phyloP scores from a whole-genome alignment of 2,113 vertebrate genomes.

The Anolis carolinensis region DNA sequence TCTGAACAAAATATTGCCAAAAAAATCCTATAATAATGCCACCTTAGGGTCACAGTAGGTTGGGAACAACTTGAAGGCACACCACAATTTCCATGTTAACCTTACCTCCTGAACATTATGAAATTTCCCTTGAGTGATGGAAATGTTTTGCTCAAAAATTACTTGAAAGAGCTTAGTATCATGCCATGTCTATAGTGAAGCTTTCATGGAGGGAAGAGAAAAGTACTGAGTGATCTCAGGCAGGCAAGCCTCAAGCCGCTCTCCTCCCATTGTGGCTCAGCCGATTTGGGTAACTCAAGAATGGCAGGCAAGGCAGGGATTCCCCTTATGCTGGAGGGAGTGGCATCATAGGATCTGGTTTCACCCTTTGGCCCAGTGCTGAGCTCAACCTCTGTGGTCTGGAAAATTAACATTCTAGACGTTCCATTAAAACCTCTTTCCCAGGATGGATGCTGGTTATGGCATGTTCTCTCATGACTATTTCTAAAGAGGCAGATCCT shows the following conservation, averaged over 20 bases:
- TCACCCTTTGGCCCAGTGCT: conserved; percentile 13
- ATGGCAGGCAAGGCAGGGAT: background rate
- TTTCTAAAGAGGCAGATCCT: background rate
- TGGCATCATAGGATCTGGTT: conserved; percentile 1
- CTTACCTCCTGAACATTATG: background rate
- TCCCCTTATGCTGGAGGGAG: background rate
- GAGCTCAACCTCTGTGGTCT: conserved; percentile 31
- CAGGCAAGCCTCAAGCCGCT: background rate
- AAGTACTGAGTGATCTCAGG: background rate
- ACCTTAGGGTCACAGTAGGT: too few species aligned
- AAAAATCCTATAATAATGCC: too few species aligned
- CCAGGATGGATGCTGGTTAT: conserved; percentile 19
- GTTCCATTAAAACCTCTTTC: conserved; percentile 32
- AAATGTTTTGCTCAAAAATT: background rate
- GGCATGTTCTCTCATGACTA: background rate
- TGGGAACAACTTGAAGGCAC: too few species aligned
- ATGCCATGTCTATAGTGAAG: background rate
- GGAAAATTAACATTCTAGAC: conserved; percentile 21
- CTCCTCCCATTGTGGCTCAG: background rate
- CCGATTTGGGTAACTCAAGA: background rate
- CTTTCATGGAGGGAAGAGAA: background rate
- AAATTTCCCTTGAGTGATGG: background rate
- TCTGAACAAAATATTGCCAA: too few species aligned
- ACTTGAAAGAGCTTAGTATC: background rate
- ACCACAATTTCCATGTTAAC: background rate